phyloP scores from a whole-genome alignment of 2,797 vertebrate genomes.

The Anabacerthia variegaticeps region DNA sequence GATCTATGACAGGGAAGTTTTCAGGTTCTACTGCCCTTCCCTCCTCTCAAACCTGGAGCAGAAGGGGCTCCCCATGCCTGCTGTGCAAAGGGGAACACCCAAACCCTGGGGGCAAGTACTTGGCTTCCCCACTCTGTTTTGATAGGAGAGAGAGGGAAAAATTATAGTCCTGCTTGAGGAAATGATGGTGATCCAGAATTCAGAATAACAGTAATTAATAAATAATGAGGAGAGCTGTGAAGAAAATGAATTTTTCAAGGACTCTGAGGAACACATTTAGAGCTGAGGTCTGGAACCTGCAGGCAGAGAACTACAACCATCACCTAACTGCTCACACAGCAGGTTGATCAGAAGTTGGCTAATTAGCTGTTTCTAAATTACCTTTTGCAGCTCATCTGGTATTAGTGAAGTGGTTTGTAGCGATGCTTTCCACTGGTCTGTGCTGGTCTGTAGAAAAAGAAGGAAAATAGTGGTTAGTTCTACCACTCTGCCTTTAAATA shows the following conservation, averaged over 20 bases:
- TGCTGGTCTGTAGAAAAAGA: neutral
- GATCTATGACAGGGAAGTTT: neutral
- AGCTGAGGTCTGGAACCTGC: neutral
- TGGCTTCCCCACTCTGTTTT: neutral
- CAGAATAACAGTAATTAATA: conserved; percentile 37
- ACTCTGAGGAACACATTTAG: neutral
- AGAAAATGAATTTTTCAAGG: conserved; percentile 36
- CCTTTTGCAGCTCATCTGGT: neutral
- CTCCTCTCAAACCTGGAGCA: neutral
- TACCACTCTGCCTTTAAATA: neutral
- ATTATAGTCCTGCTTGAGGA: neutral
- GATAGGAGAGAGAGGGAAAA: neutral
- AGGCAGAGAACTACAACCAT: neutral
- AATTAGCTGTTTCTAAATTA: neutral
- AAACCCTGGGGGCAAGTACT: neutral
- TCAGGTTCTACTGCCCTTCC: neutral
- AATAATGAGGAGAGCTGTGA: conserved; percentile 32
- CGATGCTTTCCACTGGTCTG: neutral
- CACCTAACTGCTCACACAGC: neutral
- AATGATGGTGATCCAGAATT: neutral
- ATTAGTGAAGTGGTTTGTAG: neutral
- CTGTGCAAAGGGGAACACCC: neutral
- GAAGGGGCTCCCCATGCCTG: neutral
- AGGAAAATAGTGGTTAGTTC: neutral
- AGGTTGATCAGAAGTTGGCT: neutral